Evolutionary conservation across 2,797 vertebrate species (phyloP).

Genomic region (Syngnathus acus): DNA sequence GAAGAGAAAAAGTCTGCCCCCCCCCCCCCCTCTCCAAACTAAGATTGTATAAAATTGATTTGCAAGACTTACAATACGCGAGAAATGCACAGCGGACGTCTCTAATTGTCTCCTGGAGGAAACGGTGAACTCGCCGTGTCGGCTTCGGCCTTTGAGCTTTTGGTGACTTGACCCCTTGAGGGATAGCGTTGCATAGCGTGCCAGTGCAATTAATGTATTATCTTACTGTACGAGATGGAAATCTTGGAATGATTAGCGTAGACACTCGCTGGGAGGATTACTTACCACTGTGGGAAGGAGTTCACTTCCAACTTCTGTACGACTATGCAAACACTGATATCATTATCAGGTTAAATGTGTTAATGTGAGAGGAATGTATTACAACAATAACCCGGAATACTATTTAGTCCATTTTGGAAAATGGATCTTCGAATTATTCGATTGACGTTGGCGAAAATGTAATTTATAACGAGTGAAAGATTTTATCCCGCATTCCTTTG

Average conservation of each 20-base stretch:
- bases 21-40: constrained; percentile 23
- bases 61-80: constrained; percentile 1
- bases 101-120: constrained; percentile 47
- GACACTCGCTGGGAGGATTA: constrained; percentile 42
- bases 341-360: constrained; percentile 2
- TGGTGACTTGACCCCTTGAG: constrained; percentile 31
- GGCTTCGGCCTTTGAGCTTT: constrained; percentile 23
- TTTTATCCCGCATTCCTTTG: background rate
- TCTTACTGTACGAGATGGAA: constrained; percentile 64
- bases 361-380: background rate
- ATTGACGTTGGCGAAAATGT: background rate
- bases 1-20: constrained; percentile 49
- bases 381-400: no score
- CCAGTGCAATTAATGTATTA: constrained; percentile 61
- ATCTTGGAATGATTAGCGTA: constrained; percentile 56
- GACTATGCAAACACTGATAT: constrained; percentile 8
- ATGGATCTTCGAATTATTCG: no score
- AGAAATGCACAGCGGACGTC: constrained; percentile 45
- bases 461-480: background rate
- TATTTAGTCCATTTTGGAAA: background rate
- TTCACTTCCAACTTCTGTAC: constrained; percentile 40
- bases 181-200: constrained; percentile 43
- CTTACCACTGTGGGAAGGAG: constrained; percentile 39
- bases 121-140: constrained; percentile 40
- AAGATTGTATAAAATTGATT: constrained; percentile 47